A percentile compares a stretch with the other conserved stretches of the same genome.
Conservation (phyloP, 2,888 invertebrate genomes). For the Galerucella pusilla region DNA sequence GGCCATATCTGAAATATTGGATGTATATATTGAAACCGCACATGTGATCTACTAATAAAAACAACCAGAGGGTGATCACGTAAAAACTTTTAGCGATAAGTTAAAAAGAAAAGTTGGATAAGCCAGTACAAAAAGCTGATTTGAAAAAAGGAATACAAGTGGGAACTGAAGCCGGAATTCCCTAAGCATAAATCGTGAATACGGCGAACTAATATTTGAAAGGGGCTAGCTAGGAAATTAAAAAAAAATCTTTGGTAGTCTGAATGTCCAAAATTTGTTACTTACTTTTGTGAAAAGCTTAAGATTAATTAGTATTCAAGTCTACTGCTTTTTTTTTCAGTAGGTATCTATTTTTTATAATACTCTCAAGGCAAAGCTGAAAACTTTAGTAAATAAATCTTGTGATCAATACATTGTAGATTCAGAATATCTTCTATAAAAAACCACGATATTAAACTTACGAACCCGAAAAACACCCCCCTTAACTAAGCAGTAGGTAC, state of each 20-base stretch:
- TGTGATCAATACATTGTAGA: no score
- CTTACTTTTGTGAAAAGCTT: no score
- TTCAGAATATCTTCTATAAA: no score
- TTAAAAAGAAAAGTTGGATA: background rate
- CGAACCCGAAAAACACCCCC: no score
- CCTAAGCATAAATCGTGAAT: conserved; percentile 1
- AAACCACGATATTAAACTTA: no score
- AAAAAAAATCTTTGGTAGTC: background rate
- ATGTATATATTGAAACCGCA: background rate
- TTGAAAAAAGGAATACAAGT: background rate
- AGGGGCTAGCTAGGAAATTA: background rate
- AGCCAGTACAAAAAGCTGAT: background rate
- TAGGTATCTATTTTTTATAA: no score
- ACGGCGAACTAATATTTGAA: conserved; percentile 2
- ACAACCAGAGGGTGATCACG: background rate
- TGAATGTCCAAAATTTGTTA: background rate
- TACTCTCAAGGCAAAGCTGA: no score
- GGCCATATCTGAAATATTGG: background rate
- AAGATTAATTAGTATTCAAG: no score
- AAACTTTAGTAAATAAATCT: no score
- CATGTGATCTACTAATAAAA: background rate
- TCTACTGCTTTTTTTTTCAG: no score
- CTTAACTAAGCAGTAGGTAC: no score
- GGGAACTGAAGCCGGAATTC: background rate
- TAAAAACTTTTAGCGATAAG: conserved; percentile 1